Base-by-base conservation (phyloP, 1,140 invertebrate species). In the Sweltsa coloradensis region DNA sequence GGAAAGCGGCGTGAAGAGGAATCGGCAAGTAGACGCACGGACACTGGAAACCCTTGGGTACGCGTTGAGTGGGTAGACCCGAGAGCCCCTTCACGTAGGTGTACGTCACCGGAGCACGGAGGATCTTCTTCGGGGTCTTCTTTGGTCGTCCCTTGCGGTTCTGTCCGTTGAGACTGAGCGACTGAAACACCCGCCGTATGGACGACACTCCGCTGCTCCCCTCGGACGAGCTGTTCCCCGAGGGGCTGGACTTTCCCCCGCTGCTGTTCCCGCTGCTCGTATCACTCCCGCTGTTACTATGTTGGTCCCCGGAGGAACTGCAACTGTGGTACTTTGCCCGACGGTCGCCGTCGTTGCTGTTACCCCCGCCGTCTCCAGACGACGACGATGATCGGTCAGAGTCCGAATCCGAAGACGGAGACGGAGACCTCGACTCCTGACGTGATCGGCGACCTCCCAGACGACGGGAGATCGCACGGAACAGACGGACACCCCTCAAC, bases 71-170 rank as follows among this genome's bases (percentile, higher is more conserved):
- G 1, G 83, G 83, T 14, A 87, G 62, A 1, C 85, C 85, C 2
- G 83, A 86, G 39, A 85, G 68, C 31, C 85, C 85, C 48, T 76
- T 74, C 1, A 86, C 75, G 59, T 87, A 87, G 2, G 78, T 84
- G 60, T 87, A 86, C 0, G 79, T 75, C 0, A 84, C 75, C 0
- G 83, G 83, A 19, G 80, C 72, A 19, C 85, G 23, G 13, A 40
- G 16, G 21, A 44, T 44, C 7, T 31, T 23, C 16, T 18, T 44
- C 1, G 24, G n/a, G 14, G n/a, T 25, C 19, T 23, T 23, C 26
- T 44, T 44, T 0, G 3, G 4, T 11, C 18, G 16, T 13, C 27
- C 13, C 27, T 34, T 44, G 5, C 24, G 18, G 7, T 2, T 44
- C 13, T 29, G 24, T 9, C 23, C 24, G 25, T 19, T 44, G 7